Conservation (phyloP, 2,113 vertebrate genomes). For the Herpetotheres cachinnans region DNA sequence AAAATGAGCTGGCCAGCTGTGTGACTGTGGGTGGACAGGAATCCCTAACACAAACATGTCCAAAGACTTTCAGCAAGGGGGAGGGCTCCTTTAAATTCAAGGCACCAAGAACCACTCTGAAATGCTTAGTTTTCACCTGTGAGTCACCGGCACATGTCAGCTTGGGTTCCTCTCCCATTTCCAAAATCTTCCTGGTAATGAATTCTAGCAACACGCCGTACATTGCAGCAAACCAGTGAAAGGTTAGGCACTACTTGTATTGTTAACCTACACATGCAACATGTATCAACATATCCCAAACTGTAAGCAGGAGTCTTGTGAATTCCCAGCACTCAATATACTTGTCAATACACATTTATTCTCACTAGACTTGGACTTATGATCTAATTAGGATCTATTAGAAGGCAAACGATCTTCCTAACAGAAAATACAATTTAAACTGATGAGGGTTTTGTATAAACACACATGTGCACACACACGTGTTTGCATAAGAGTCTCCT, state of each 20-base stretch:
- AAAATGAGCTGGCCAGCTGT: background rate
- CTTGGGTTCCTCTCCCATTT: background rate
- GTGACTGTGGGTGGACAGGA: background rate
- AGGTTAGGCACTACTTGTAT: background rate
- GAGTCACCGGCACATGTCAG: background rate
- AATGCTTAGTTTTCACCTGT: background rate
- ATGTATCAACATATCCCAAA: background rate
- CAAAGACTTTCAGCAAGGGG: background rate
- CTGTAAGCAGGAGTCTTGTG: background rate
- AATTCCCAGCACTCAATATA: background rate
- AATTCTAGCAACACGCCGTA: background rate
- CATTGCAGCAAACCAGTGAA: background rate
- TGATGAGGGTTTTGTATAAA: background rate
- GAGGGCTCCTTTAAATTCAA: background rate
- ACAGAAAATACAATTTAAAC: background rate
- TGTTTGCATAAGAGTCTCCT: background rate
- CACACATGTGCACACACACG: background rate
- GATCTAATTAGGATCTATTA: slow-evolving; percentile 27
- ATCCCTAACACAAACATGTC: background rate
- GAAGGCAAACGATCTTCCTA: background rate
- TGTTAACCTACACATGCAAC: background rate
- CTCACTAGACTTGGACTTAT: background rate
- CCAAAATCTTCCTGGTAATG: background rate
- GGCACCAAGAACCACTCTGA: background rate
- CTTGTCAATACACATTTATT: slow-evolving; percentile 28